These are phyloP conservation scores for Tachystola acroxantha DNA, from an alignment of 2,888 invertebrate genomes.

Conservation along the genomic window DNA sequence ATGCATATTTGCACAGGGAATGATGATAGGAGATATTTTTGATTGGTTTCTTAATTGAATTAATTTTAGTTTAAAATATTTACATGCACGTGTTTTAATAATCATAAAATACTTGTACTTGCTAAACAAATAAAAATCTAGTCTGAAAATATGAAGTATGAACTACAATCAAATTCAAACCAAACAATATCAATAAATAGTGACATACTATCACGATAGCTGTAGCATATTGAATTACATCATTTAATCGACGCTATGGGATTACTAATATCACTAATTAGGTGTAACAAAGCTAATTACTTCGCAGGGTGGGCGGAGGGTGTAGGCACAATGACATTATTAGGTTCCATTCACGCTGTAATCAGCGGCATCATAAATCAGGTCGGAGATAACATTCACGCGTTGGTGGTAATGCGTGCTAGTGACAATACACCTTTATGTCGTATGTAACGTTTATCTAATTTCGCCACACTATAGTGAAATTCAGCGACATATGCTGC, in stretches of 20 bases:
- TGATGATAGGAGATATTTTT: too few species aligned
- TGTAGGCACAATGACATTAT: constrained; percentile 29
- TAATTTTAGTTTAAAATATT: too few species aligned
- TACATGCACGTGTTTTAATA: too few species aligned
- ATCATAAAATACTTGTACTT: too few species aligned
- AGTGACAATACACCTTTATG: constrained; percentile 8
- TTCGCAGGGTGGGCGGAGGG: constrained; percentile 16
- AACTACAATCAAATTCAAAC: too few species aligned
- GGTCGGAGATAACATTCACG: constrained; percentile 32
- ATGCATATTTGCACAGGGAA: too few species aligned
- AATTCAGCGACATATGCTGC: too few species aligned
- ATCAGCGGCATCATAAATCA: constrained; percentile 38
- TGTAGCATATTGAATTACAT: background rate
- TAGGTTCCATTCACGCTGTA: constrained; percentile 29
- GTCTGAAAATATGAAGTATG: too few species aligned
- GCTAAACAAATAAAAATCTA: too few species aligned
- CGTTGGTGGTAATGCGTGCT: background rate
- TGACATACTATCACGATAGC: background rate
- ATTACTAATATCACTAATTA: constrained; percentile 39
- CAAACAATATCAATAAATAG: too few species aligned
- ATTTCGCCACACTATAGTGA: too few species aligned
- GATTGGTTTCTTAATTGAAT: too few species aligned
- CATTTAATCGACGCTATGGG: constrained; percentile 12
- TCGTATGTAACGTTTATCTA: background rate
- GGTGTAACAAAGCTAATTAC: constrained; percentile 38